Evolutionary conservation across 2,888 invertebrate species (phyloP), one percentile per base, ranked within the genome.

Genomic region (Euzophera pinguis): DNA sequence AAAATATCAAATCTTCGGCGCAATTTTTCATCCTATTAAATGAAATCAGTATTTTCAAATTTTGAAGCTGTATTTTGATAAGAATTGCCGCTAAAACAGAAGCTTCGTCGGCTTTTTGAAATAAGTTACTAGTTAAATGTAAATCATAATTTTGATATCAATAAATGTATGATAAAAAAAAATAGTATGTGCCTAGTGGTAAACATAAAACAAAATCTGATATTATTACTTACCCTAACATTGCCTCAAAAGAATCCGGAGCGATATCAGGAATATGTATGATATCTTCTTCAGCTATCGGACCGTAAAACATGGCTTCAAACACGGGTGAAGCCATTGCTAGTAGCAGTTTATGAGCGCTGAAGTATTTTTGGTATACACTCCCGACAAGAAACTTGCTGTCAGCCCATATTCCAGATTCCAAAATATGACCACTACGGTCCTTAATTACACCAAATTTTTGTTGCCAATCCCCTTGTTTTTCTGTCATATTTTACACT

Each of bases 301-400:
- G 9, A n/a, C 45, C 45, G 9, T 45, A 45, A 14, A 45, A 34
- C 45, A 45, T 45, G 4, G 45, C 32, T 8, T 45, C 45, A 14
- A 45, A 45, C 8, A 45, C 45, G 9, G 45, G 45, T 4, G 32
- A 32, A 8, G 45, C 45, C 32, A 32, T 45, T 13, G 45, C 45
- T 14, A 45, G 13, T 32, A 45, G 4, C 13, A 45, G 16, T 32
- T 45, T 45, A 45, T 45, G 45, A 32, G 45, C 45, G 14, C 10
- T 45, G 10, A 45, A 45, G n/a, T 32, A 14, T 45, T 3, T 4
- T 45, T 14, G 43, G n/a, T 14, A 7, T 12, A 12, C 9, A 7
- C 6, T 27, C 9, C 9, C 47, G 4, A 47, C 47, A n/a, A 47
- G 47, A 10, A 47, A 47, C 14, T 34, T 47, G 34, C 47, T 34